Percentiles rank a stretch among this genome's conserved stretches.
These are phyloP conservation scores for Leucosticte australis DNA, from an alignment of 2,113 vertebrate species.

Conservation along the genomic window DNA sequence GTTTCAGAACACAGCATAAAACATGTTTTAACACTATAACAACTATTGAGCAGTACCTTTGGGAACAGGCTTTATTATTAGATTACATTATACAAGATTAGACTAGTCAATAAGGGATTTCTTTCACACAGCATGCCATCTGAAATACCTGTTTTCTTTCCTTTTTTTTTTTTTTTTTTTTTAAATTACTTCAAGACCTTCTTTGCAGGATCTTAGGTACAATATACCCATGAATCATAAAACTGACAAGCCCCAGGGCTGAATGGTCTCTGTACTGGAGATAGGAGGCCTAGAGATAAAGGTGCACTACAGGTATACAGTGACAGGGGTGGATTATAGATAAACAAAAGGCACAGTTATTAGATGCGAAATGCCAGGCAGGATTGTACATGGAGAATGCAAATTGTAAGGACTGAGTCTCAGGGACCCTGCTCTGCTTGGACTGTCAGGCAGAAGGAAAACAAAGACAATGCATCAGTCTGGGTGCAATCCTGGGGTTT, in stretches of 20 bases:
- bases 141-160: conserved; percentile 73
- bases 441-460: not conserved
- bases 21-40: conserved; percentile 63
- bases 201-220: conserved; percentile 67
- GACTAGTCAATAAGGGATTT: conserved; percentile 76
- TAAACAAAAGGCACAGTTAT: conserved; percentile 49
- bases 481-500: not conserved
- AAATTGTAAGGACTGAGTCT: conserved; percentile 6
- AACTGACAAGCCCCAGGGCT: conserved; percentile 73
- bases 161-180: not conserved
- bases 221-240: conserved; percentile 78
- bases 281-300: conserved; percentile 70
- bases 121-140: conserved; percentile 67
- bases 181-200: conserved; percentile 74
- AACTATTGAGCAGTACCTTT: conserved; percentile 71
- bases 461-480: not conserved
- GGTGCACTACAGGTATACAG: conserved; percentile 65
- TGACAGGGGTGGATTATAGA: conserved; percentile 67
- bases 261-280: conserved; percentile 56
- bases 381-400: conserved; percentile 31
- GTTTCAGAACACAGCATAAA: conserved; percentile 56
- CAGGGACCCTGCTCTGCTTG: not conserved
- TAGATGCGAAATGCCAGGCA: conserved; percentile 18
- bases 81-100: conserved; percentile 78
- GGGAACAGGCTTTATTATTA: conserved; percentile 76